Percentiles rank a stretch among this genome's conserved stretches.
These are phyloP conservation scores for Trematomus bernacchii DNA, from an alignment of 2,797 vertebrate genomes.

Conservation along the genomic window DNA sequence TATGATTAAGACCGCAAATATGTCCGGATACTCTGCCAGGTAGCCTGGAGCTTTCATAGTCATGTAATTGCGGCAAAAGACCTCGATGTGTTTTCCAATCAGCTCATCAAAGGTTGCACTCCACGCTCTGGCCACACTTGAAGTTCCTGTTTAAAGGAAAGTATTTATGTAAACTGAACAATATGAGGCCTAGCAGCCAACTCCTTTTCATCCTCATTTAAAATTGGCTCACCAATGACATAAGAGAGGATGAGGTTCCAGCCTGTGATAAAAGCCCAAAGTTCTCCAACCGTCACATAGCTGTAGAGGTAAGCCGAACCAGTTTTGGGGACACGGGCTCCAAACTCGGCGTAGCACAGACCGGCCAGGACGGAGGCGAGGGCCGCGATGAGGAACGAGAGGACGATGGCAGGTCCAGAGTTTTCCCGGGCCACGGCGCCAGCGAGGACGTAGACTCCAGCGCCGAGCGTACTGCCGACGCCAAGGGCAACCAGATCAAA, in stretches of 20 bases:
- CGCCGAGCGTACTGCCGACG: conserved; percentile 95
- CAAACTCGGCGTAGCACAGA: conserved; percentile 96
- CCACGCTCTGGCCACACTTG: conserved; percentile 96
- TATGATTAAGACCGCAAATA: conserved; percentile 95
- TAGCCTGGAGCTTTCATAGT: conserved; percentile 88
- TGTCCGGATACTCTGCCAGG: conserved; percentile 92
- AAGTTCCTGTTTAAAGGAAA: conserved; percentile 87
- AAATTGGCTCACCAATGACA: conserved; percentile 89
- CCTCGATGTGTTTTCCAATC: conserved; percentile 88
- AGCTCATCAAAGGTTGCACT: conserved; percentile 95
- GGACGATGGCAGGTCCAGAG: conserved; percentile 92
- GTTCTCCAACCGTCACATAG: conserved; percentile 95
- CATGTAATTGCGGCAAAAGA: conserved; percentile 87
- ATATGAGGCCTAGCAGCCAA: not conserved
- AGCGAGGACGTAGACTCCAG: conserved; percentile 95
- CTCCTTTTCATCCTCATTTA: not conserved
- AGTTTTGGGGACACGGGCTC: conserved; percentile 94
- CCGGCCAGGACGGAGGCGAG: conserved; percentile 95
- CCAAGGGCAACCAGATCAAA: conserved; percentile 96
- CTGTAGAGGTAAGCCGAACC: conserved; percentile 98
- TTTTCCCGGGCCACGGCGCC: conserved; percentile 92
- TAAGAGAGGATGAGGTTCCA: conserved; percentile 99
- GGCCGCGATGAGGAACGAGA: conserved; percentile 95
- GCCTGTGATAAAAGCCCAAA: conserved; percentile 96
- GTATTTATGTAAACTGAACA: not conserved